Conservation (phyloP, 1,140 invertebrate genomes). For the Zaprionus camerounensis region DNA sequence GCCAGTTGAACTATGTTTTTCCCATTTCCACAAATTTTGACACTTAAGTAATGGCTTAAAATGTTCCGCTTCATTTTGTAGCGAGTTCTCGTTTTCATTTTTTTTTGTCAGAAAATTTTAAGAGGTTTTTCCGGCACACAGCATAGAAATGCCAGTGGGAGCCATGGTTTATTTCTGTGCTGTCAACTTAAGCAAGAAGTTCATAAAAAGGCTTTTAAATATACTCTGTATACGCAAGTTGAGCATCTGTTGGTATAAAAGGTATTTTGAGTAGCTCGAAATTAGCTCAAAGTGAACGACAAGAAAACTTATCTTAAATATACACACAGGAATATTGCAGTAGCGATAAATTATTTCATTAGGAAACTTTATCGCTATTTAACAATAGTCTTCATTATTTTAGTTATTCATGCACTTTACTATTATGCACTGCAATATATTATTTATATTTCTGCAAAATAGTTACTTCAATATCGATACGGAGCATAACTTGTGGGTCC, state of each 20-base stretch:
- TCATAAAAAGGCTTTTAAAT: slow-evolving; percentile 21
- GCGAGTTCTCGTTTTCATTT: slow-evolving; percentile 26
- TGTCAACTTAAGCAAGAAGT: slow-evolving; percentile 15
- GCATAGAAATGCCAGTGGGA: slow-evolving; percentile 22
- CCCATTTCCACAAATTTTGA: slow-evolving; percentile 52
- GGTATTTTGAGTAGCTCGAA: neutral
- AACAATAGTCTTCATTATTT: too few relatives aligned
- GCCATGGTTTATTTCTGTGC: slow-evolving; percentile 22
- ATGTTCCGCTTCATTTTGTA: slow-evolving; percentile 59
- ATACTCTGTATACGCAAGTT: neutral
- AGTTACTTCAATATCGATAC: too few relatives aligned
- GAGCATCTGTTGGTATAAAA: neutral
- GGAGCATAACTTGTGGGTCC: too few relatives aligned
- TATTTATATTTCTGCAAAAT: too few relatives aligned
- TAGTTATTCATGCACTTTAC: too few relatives aligned
- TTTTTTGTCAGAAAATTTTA: slow-evolving; percentile 3
- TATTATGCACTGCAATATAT: too few relatives aligned
- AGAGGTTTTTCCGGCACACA: slow-evolving; percentile 34
- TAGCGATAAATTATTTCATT: neutral
- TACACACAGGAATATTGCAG: neutral
- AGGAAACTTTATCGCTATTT: too few relatives aligned
- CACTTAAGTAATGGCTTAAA: slow-evolving; percentile 80
- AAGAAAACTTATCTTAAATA: neutral
- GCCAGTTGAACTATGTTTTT: slow-evolving; percentile 30
- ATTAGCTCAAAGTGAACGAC: neutral